A percentile compares a stretch with the other conserved stretches of the same genome.
These are phyloP conservation scores for Sarcophaga bullata DNA, from an alignment of 1,140 invertebrate genomes.

Conservation along the genomic window DNA sequence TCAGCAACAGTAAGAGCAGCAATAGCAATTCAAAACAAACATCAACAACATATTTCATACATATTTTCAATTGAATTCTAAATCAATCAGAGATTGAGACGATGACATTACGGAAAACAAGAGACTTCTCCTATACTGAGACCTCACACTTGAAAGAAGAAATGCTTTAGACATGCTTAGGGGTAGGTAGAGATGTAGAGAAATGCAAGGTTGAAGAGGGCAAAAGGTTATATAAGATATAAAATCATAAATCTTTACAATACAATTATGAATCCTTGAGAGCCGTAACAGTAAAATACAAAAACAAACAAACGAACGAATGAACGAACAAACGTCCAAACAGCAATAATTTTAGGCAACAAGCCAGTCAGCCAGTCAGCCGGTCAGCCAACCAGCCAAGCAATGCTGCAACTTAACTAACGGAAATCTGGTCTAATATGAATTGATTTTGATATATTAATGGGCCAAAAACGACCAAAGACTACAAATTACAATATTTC, in stretches of 20 bases:
- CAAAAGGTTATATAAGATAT: constrained; percentile 19
- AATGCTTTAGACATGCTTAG: no score
- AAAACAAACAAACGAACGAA: background rate
- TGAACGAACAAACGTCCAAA: background rate
- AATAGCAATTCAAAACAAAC: constrained; percentile 54
- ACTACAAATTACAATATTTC: constrained; percentile 17
- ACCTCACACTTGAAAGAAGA: no score
- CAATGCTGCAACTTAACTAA: background rate
- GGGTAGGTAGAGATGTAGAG: no score
- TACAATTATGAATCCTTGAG: constrained; percentile 12
- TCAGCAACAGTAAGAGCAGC: constrained; percentile 44
- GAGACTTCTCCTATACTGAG: background rate
- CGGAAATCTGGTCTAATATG: constrained; percentile 37
- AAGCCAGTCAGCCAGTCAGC: no score
- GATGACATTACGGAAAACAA: constrained; percentile 23
- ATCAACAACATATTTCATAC: constrained; percentile 56
- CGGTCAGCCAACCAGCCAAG: background rate
- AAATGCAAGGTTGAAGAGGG: background rate
- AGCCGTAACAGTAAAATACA: background rate
- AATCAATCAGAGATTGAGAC: constrained; percentile 64
- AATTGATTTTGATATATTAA: constrained; percentile 41
- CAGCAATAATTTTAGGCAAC: no score
- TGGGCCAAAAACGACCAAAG: constrained; percentile 17
- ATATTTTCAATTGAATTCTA: constrained; percentile 65
- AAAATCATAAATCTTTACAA: constrained; percentile 23